Evolutionary conservation across 2,113 vertebrate genomes (phyloP).

Genomic region (Bungarus multicinctus): DNA sequence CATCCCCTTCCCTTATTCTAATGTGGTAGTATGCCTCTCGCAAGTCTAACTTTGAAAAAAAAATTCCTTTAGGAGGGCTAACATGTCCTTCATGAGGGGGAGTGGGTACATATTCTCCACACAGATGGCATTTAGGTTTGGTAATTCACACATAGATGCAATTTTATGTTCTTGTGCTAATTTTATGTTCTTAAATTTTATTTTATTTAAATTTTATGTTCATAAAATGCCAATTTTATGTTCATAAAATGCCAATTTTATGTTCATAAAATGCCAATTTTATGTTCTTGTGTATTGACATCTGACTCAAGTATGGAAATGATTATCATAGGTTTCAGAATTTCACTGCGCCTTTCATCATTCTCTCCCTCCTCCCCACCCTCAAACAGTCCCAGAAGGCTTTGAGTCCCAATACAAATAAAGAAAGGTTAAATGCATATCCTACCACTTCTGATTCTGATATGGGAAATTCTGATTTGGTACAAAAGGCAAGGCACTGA

Average conservation of each 20-base stretch:
- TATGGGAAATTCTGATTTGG: neutral
- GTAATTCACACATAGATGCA: too few species aligned
- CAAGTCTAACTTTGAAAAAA: too few species aligned
- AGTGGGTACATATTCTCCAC: too few species aligned
- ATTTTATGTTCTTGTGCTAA: too few species aligned
- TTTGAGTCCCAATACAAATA: neutral
- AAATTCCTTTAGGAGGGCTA: too few species aligned
- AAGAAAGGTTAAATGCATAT: neutral
- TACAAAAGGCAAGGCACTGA: neutral
- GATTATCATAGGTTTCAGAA: neutral
- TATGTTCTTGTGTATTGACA: neutral
- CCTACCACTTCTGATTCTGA: neutral
- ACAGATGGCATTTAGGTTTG: too few species aligned
- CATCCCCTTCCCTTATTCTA: too few species aligned
- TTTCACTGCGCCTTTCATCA: neutral
- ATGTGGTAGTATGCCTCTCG: too few species aligned
- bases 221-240: neutral
- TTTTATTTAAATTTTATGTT: too few species aligned
- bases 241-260: too few species aligned
- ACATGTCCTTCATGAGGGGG: too few species aligned
- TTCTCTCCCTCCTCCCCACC: neutral
- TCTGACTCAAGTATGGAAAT: neutral
- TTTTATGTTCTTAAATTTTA: too few species aligned
- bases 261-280: neutral
- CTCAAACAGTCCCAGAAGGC: neutral